Base-by-base conservation (phyloP, 2,113 vertebrate species). In the Prochilodus magdalenae region DNA sequence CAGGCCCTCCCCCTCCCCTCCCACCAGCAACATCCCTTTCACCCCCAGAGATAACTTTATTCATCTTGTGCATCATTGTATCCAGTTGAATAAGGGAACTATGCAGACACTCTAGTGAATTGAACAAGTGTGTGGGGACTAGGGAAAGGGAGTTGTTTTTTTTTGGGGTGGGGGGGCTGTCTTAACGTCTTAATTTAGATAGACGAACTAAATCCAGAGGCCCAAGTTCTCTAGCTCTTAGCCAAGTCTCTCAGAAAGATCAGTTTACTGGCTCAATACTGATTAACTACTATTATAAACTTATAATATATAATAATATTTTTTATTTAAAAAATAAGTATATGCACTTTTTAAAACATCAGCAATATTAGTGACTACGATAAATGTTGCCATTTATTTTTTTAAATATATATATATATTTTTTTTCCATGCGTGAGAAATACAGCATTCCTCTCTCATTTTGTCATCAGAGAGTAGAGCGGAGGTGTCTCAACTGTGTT, bases 61-160 rank as follows among this genome's bases (percentile, higher is more conserved):
- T 99, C 97, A 98, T 97, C 92, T 94, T 94, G 95, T 94, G 95
- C 94, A 96, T 98, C 96, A 97, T 99, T 98, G 98, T 99, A 96
- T 96, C 96, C 95, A 94, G 94, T 95, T 99, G 96, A 98, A 99
- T 98, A 95, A 94, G 92, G 93, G 93, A 95, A 95, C 95, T 93
- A 95, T 91, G 91, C 90, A 86, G 90, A 94, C 95, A 95, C 94
- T 96, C 93, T 91, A 95, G 93, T 94, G 93, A 94, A 95, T 93
- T 93, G 94, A 95, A 92, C 94, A 92, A 94, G 90, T 88, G 85
- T 91, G 90, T 87, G 83, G 87, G 84, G 84, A 89, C 85, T 87
- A 87, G 87, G 86, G 84, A 53, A 85, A 60, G 75, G 63, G 60
- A 49, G 67, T 24, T 47, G 67, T 75, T 73, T 30, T 60, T 70